Evolutionary conservation across 2,113 vertebrate species (phyloP), one percentile per base, ranked within the genome.

Genomic region (Eurystomus gularis): DNA sequence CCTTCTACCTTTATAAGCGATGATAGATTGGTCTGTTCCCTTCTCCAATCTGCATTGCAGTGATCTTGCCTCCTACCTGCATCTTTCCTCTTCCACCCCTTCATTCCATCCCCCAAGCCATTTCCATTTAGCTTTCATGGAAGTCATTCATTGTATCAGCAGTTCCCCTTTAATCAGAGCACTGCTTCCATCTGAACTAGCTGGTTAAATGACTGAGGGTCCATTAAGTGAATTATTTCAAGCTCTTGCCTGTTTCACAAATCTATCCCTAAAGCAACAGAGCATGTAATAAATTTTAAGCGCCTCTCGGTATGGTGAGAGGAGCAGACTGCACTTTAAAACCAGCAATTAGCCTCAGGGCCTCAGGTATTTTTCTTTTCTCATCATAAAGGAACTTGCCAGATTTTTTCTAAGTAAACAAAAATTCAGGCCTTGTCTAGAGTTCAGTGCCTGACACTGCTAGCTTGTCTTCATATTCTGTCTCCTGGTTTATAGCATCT

Each of bases 161-260:
- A 92, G 35, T 44, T 88, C 16, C 71, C 35, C n/a, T 92, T 93
- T 96, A 94, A 94, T 96, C 90, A 97, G 69, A 94, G 55, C 26
- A 72, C 39, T 49, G 14, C 69, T 65, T 85, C 65, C 37, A 82
- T 91, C 62, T 86, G 44, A 96, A 76, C 86, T 84, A 94, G n/a
- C 24, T 87, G 6, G 35, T 66, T 73, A 78, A 87, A 79, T 68
- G 54, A 78, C 82, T 80, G 48, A 88, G 20, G 85, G 48, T 87
- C 71, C 58, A 84, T 77, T 95, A 84, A 94, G 72, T 86, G 87
- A 93, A 96, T 90, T 92, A 95, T 96, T 85, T 87, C 72, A 62
- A 93, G 69, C 39, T 86, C 37, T 77, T 87, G 20, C 54, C 70
- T 57, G 86, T 62, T 76, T 80, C 49, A 62, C 76, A 95, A 78